Percentiles rank a stretch among this genome's conserved stretches.
phyloP scores from a whole-genome alignment of 2,888 invertebrate species.

The Tetragonisca angustula region DNA sequence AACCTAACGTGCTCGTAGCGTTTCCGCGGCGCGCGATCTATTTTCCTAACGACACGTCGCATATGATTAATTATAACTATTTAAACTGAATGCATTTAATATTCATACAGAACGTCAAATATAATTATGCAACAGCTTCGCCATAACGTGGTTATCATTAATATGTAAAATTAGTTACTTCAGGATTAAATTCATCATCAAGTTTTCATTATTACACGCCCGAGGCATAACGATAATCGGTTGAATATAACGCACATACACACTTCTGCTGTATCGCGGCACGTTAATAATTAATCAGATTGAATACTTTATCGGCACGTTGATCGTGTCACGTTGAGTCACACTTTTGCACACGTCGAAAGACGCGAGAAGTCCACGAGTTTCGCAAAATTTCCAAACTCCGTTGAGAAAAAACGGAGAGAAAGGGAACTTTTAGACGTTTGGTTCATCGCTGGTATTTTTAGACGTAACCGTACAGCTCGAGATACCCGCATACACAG shows the following conservation, averaged over 20 bases:
- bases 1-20: not conserved
- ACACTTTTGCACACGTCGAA: too few relatives aligned
- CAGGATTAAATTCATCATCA: constrained; percentile 46
- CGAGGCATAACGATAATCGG: constrained; percentile 33
- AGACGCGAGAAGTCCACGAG: too few relatives aligned
- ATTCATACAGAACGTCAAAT: constrained; percentile 51
- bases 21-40: not conserved
- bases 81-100: constrained; percentile 51
- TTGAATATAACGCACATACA: constrained; percentile 33
- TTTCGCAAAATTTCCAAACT: too few relatives aligned
- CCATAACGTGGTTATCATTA: constrained; percentile 36
- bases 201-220: constrained; percentile 39
- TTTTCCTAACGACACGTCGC: not conserved
- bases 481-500: too few relatives aligned
- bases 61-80: constrained; percentile 40
- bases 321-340: too few relatives aligned
- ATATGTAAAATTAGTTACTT: constrained; percentile 52
- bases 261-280: not conserved
- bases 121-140: constrained; percentile 46
- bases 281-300: too few relatives aligned
- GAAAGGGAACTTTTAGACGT: too few relatives aligned
- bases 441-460: too few relatives aligned
- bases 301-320: too few relatives aligned
- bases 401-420: too few relatives aligned
- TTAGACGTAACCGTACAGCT: too few relatives aligned